A percentile compares a stretch with the other conserved stretches of the same genome.
These are phyloP conservation scores for Sisyra nigra DNA, from an alignment of 2,888 invertebrate genomes.

Conservation along the genomic window DNA sequence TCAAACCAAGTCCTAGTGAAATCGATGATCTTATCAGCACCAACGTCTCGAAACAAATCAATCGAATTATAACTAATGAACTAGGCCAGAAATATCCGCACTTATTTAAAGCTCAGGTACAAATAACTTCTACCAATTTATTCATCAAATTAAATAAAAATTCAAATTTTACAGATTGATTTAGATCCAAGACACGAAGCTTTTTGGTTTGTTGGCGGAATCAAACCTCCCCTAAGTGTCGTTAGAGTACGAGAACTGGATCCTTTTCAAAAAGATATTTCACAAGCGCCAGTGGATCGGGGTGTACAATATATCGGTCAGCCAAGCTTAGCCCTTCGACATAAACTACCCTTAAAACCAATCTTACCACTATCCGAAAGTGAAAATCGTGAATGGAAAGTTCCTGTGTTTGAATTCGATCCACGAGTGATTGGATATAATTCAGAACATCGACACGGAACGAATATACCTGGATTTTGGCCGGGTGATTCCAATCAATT, in stretches of 20 bases:
- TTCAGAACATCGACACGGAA: constrained; percentile 41
- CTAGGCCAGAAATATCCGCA: constrained; percentile 42
- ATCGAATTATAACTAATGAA: constrained; percentile 45
- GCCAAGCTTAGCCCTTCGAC: constrained; percentile 54
- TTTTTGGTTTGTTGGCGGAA: constrained; percentile 71
- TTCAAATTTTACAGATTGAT: constrained; percentile 42
- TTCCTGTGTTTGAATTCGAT: constrained; percentile 40
- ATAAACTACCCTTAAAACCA: constrained; percentile 47
- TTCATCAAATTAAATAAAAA: too few species aligned
- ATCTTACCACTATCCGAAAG: constrained; percentile 39
- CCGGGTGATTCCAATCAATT: constrained; percentile 64
- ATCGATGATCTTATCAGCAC: constrained; percentile 32
- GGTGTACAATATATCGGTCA: constrained; percentile 52
- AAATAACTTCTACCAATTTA: constrained; percentile 3
- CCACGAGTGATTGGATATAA: constrained; percentile 44
- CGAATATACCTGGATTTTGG: constrained; percentile 65
- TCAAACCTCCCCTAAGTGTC: constrained; percentile 34
- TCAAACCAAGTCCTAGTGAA: constrained; percentile 17
- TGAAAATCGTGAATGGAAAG: constrained; percentile 34
- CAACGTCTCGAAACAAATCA: constrained; percentile 45
- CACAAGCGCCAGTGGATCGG: constrained; percentile 41
- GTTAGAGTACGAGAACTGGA: constrained; percentile 27
- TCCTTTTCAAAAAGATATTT: constrained; percentile 25
- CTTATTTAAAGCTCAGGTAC: constrained; percentile 42
- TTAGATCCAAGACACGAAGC: constrained; percentile 66